phyloP scores from a whole-genome alignment of 2,113 vertebrate genomes.

The Geococcyx californianus region DNA sequence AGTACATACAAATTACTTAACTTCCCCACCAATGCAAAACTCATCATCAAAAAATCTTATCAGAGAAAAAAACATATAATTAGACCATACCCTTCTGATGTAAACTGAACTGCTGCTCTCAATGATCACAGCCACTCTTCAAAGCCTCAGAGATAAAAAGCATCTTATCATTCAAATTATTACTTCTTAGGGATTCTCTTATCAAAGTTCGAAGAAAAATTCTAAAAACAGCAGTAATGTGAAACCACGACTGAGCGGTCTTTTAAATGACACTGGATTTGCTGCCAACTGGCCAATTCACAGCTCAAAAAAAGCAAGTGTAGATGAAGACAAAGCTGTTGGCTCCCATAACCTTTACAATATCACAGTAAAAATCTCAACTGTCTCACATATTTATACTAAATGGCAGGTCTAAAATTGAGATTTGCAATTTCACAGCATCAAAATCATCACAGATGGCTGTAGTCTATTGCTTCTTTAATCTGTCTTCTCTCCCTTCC shows the following conservation, averaged over 20 bases:
- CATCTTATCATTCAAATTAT: slow-evolving; percentile 59
- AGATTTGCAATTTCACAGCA: slow-evolving; percentile 58
- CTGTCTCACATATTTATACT: slow-evolving; percentile 65
- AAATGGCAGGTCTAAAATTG: slow-evolving; percentile 64
- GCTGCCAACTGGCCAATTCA: slow-evolving; percentile 47
- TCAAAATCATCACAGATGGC: slow-evolving; percentile 57
- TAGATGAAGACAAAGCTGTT: slow-evolving; percentile 60
- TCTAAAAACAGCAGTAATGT: slow-evolving; percentile 59
- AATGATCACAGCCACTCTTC: slow-evolving; percentile 68
- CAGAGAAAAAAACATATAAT: slow-evolving; percentile 57
- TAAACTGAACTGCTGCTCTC: slow-evolving; percentile 59
- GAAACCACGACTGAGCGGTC: slow-evolving; percentile 47
- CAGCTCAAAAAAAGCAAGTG: slow-evolving; percentile 39
- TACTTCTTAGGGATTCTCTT: slow-evolving; percentile 69
- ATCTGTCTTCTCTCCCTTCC: slow-evolving; percentile 33
- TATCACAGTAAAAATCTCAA: slow-evolving; percentile 61
- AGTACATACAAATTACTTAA: slow-evolving; percentile 10
- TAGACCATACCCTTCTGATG: slow-evolving; percentile 53
- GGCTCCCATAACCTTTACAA: slow-evolving; percentile 28
- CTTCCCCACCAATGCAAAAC: background rate
- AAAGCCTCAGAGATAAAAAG: slow-evolving; percentile 67
- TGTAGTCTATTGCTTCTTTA: slow-evolving; percentile 65
- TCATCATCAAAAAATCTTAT: slow-evolving; percentile 1
- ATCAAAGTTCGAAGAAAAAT: slow-evolving; percentile 68
- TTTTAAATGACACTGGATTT: slow-evolving; percentile 62